Evolutionary conservation across 2,888 invertebrate genomes (phyloP), one percentile per base, ranked within the genome.

Genomic region (Morpho achilles): DNA sequence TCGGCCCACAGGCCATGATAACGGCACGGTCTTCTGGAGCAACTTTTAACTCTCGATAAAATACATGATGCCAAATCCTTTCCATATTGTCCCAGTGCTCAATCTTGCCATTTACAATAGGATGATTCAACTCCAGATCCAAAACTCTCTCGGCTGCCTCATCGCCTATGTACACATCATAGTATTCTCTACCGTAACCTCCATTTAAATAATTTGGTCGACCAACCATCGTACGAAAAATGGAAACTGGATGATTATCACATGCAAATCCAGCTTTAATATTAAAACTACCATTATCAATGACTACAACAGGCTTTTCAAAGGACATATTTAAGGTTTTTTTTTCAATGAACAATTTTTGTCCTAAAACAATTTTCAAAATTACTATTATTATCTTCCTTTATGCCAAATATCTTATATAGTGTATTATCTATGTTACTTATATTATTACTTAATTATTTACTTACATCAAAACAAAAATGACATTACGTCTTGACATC

Each of bases 21-120:
- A 87, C 80, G 0, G 79, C 70, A 3, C 87, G 67, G 43, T 87
- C 87, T 65, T 89, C 88, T 0, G 88, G 87, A 0, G 88, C 88
- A 0, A 76, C 84, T 61, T 79, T 87, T 50, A 89, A 68, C 63
- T 87, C 87, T 16, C 68, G 76, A 41, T 88, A 89, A 58, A 79
- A 80, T 6, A 80, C 64, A 56, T 87, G 80, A 55, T 88, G 86
- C 82, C 87, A 84, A 32, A 88, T 69, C 40, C 87, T 71, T 67
- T 89, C 88, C 79, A 88, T 85, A 50, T 89, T 77, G 56, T 89
- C 86, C 89, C 89, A 89, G 45, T 87, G 78, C 0, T 74, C 75
- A 7, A 88, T 82, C 8, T 66, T 69, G 0, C 89, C 87, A 0
- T 69, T 69, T 4, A 65, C 67, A 0, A 89, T 74, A 0, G 88